Conservation (phyloP, 2,113 vertebrate species). For the Anhinga anhinga region DNA sequence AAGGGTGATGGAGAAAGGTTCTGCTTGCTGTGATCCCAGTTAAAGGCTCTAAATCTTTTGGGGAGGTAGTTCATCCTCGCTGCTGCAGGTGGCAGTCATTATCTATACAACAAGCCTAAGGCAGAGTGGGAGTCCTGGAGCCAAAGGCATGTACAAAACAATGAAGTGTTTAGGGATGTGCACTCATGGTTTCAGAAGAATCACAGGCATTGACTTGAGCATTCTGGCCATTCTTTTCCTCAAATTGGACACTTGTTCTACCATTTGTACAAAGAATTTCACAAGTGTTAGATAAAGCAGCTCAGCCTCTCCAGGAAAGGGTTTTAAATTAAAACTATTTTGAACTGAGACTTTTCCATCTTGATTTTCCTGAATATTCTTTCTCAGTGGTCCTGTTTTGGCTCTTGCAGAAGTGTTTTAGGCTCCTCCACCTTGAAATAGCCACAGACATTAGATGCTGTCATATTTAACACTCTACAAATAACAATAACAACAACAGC, state of each 20-base stretch:
- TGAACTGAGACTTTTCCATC: background rate
- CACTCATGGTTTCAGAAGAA: background rate
- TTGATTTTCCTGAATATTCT: background rate
- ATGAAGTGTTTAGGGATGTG: background rate
- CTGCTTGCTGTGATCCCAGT: background rate
- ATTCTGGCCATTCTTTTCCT: background rate
- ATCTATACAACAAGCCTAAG: background rate
- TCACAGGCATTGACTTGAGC: background rate
- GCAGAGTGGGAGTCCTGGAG: background rate
- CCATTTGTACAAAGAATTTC: background rate
- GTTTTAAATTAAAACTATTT: background rate
- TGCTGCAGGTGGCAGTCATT: conserved; percentile 9
- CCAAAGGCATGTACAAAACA: background rate
- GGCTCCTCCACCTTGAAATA: background rate
- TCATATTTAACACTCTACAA: background rate
- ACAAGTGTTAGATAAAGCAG: background rate
- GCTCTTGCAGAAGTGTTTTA: background rate
- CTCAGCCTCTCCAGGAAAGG: background rate
- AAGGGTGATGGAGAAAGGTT: background rate
- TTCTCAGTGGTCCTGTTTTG: background rate
- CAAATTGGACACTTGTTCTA: background rate
- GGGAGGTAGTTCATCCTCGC: background rate
- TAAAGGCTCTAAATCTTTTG: background rate
- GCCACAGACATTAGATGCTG: background rate
- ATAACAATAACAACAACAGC: background rate